Conservation (phyloP, 30 jellyfish, hydroid and myxozoan species). For the Aurelia coerulea region DNA sequence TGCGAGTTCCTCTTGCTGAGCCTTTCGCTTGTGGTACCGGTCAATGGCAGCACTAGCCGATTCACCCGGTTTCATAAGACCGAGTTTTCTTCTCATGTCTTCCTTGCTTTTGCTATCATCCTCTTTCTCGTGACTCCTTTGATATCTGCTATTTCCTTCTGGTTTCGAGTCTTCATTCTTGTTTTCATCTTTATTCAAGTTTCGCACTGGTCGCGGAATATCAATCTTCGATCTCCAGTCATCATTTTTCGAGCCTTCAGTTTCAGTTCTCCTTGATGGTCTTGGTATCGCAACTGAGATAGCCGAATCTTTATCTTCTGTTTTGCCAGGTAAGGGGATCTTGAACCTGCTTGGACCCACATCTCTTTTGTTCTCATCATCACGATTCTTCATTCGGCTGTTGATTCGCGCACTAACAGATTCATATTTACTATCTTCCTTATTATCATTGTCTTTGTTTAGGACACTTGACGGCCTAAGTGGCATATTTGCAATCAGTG, state of each 20-base stretch:
- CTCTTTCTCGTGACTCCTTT: slow-evolving; percentile 44
- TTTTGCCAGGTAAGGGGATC: slow-evolving; percentile 55
- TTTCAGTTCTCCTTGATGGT: slow-evolving; percentile 21
- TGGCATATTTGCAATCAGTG: slow-evolving; percentile 47
- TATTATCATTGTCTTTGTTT: slow-evolving; percentile 54
- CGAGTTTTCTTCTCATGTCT: slow-evolving; percentile 61
- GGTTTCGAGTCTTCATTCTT: slow-evolving; percentile 13
- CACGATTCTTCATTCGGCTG: slow-evolving; percentile 31
- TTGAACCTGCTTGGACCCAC: slow-evolving; percentile 32
- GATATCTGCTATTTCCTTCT: not conserved
- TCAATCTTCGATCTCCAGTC: slow-evolving; percentile 46
- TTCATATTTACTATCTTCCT: slow-evolving; percentile 53
- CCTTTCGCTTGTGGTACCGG: slow-evolving; percentile 37
- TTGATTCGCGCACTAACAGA: slow-evolving; percentile 24
- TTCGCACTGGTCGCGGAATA: slow-evolving; percentile 45
- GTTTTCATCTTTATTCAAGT: slow-evolving; percentile 28
- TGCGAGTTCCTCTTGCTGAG: slow-evolving; percentile 27
- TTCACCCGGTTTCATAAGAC: slow-evolving; percentile 75
- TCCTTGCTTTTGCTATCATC: slow-evolving; percentile 60
- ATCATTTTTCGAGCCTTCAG: slow-evolving; percentile 43
- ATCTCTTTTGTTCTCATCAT: slow-evolving; percentile 20
- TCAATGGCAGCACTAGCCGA: slow-evolving; percentile 54
- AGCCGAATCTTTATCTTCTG: slow-evolving; percentile 35
- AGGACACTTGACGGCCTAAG: slow-evolving; percentile 46
- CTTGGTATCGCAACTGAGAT: slow-evolving; percentile 40